Percentiles rank a stretch among this genome's conserved stretches.
phyloP scores from a whole-genome alignment of 1,140 invertebrate genomes.

The Yoshiicerus persimilis region DNA sequence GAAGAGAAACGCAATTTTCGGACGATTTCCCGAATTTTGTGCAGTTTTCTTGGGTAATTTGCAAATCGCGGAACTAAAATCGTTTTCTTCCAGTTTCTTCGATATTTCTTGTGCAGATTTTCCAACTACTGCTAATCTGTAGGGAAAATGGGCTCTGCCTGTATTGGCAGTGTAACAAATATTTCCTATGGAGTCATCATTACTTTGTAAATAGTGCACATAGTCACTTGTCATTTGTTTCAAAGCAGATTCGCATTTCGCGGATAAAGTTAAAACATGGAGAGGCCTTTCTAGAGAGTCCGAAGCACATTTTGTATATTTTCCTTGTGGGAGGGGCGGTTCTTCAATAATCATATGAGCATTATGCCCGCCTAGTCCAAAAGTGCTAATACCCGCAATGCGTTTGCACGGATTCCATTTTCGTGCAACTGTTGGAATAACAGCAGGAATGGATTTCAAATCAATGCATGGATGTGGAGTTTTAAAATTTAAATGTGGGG shows the following conservation, averaged over 20 bases:
- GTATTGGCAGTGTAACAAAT: neutral
- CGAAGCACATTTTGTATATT: neutral
- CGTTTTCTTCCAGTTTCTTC: neutral
- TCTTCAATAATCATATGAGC: conserved; percentile 30
- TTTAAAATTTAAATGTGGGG: neutral
- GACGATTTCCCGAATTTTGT: neutral
- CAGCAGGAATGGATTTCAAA: neutral
- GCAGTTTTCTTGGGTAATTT: neutral
- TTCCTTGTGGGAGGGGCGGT: neutral
- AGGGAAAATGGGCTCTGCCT: conserved; percentile 1
- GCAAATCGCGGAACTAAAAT: neutral
- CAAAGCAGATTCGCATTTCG: conserved; percentile 4
- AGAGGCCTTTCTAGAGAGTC: neutral
- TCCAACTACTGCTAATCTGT: neutral
- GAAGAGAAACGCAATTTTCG: neutral
- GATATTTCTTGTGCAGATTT: neutral
- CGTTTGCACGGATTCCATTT: neutral
- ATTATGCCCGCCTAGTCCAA: conserved; percentile 29
- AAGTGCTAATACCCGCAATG: neutral
- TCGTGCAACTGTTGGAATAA: neutral
- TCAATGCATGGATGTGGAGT: neutral
- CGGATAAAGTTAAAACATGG: conserved; percentile 1
- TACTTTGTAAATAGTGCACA: neutral
- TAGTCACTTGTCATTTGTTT: neutral
- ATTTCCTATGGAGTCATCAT: neutral